Base-by-base conservation (phyloP, 2,113 vertebrate species). In the Pyrgilauda ruficollis region DNA sequence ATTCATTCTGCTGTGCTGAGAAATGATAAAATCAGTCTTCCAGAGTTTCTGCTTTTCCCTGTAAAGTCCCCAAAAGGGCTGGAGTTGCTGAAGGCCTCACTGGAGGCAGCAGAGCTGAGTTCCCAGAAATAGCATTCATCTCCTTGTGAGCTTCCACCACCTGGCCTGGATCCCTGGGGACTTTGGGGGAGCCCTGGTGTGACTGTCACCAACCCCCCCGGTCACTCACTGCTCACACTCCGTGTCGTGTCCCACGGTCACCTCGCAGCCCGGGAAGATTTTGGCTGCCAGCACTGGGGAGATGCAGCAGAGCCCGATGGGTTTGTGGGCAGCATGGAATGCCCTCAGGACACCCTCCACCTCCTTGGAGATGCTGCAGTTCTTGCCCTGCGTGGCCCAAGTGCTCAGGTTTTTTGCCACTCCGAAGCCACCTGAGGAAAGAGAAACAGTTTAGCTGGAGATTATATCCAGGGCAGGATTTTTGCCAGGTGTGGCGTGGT, bases 271-370 rank as follows among this genome's bases (percentile, higher is more conserved):
- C 0, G 98, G 98, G 84, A 99, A 96, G 87, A 98, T 73, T 85
- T 98, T 99, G 69, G 98, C 98, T 33, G 99, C 99, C 49, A 99
- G 98, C 67, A 99, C 93, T 0, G 99, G 98, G 28, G 99, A 97
- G 50, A 99, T 99, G 96, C 99, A 99, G 95, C 98, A 99, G 85
- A 99, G 97, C n/a, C 98, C 99, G 31, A 99, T 96, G 39, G 99
- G 98, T 78, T 99, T 99, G 49, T 97, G 97, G 30, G 98, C 98
- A 59, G 97, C 73, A 2, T 98, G 98, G 94, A 99, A 99, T 12
- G 78, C 98, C 96, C 97, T 98, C 81, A 99, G 97, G 35, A 97
- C n/a, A 1, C 92, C 97, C 92, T 99, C 98, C 41, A 99, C 87
- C 2, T 97, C 91, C 18, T 97, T 95, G 69, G 90, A 95, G 56